Percentiles rank a stretch among this genome's conserved stretches.
Conservation (phyloP, 2,888 invertebrate species). For the Trichogramma evanescens region DNA sequence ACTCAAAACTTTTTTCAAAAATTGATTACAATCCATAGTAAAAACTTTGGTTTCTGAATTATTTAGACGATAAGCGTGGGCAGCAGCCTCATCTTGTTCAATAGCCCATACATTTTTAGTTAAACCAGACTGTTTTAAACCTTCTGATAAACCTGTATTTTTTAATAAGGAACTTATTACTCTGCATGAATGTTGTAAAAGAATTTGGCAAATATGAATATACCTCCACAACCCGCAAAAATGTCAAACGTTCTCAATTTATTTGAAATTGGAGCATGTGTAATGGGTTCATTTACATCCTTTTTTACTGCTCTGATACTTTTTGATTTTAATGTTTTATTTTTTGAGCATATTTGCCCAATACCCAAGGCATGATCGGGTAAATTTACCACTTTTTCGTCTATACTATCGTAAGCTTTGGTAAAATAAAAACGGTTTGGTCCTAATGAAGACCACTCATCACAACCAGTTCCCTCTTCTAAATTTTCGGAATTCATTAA, state of each 20-base stretch:
- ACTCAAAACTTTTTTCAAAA: constrained; percentile 62
- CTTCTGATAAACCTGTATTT: constrained; percentile 60
- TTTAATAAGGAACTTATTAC: neutral
- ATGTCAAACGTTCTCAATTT: constrained; percentile 67
- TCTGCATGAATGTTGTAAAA: neutral
- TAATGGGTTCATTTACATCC: constrained; percentile 28
- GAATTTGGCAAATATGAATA: constrained; percentile 11
- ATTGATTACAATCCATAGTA: constrained; percentile 69
- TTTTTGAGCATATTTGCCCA: constrained; percentile 60
- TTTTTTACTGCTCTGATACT: constrained; percentile 30
- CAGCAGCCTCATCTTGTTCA: constrained; percentile 69
- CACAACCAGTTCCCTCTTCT: constrained; percentile 45
- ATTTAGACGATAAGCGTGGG: constrained; percentile 71
- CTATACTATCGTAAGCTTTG: constrained; percentile 57
- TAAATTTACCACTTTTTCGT: constrained; percentile 55
- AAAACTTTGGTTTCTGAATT: constrained; percentile 68
- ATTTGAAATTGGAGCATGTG: constrained; percentile 44
- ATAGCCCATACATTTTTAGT: constrained; percentile 73
- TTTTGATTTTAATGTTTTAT: constrained; percentile 44
- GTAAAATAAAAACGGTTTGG: constrained; percentile 69
- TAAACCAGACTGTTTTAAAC: constrained; percentile 62
- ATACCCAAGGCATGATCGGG: constrained; percentile 55
- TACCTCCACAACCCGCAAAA: constrained; percentile 78
- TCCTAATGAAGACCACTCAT: constrained; percentile 58
- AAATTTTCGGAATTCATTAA: constrained; percentile 60